Evolutionary conservation across 1,140 invertebrate genomes (phyloP).

Genomic region (Dreissena polymorpha): DNA sequence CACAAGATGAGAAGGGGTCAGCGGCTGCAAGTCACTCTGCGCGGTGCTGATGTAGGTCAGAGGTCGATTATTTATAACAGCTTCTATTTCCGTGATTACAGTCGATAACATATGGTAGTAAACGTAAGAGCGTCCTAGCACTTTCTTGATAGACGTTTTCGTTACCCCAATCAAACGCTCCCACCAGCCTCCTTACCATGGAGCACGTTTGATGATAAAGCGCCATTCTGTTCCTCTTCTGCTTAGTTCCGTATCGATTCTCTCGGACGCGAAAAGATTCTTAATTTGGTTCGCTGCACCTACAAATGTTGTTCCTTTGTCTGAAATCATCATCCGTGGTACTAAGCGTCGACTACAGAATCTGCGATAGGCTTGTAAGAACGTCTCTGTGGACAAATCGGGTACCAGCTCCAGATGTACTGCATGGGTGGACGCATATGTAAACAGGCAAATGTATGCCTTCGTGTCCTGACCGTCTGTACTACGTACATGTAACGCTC

Average conservation of each 20-base stretch:
- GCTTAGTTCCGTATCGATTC: not conserved
- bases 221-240: constrained; percentile 7
- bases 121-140: not conserved
- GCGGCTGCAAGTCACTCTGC: constrained; percentile 15
- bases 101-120: constrained; percentile 4
- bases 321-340: constrained; percentile 27
- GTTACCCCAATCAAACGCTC: constrained; percentile 10
- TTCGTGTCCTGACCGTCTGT: not conserved
- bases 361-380: constrained; percentile 8
- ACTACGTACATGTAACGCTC: not conserved
- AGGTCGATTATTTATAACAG: constrained; percentile 14
- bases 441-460: constrained; percentile 25
- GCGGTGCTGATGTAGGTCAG: constrained; percentile 17
- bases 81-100: constrained; percentile 22
- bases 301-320: constrained; percentile 34
- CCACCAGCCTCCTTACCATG: constrained; percentile 9
- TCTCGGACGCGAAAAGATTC: not conserved
- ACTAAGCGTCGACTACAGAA: constrained; percentile 14
- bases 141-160: constrained; percentile 18
- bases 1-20: constrained; percentile 29
- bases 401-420: constrained; percentile 27
- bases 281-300: constrained; percentile 8
- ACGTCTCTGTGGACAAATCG: constrained; percentile 1
- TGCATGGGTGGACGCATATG: not conserved
- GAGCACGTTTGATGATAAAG: constrained; percentile 18